Evolutionary conservation across 2,113 vertebrate genomes (phyloP).

Genomic region (Collichthys lucidus): DNA sequence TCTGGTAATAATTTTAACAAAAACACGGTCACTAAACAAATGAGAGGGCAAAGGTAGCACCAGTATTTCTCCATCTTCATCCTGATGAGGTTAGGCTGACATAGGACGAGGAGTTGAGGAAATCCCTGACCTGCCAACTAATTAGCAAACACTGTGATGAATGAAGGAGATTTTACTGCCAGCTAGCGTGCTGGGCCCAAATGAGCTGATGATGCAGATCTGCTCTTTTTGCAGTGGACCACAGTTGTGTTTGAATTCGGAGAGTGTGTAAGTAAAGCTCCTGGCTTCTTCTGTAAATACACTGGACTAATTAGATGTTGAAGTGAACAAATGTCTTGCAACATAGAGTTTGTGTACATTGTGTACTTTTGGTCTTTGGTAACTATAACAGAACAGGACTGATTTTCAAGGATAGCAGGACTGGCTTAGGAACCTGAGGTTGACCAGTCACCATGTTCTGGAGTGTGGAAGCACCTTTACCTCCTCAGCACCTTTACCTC

Average conservation of each 20-base stretch:
- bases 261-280: neutral
- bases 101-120: constrained; percentile 12
- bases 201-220: constrained; percentile 60
- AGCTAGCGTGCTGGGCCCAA: constrained; percentile 29
- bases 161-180: constrained; percentile 53
- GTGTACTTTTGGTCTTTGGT: no score
- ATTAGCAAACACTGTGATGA: constrained; percentile 66
- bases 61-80: neutral
- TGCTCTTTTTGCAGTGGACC: constrained; percentile 30
- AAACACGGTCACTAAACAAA: neutral
- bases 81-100: neutral
- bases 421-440: no score
- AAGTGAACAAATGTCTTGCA: no score
- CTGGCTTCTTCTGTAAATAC: constrained; percentile 39
- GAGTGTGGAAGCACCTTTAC: no score
- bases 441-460: no score
- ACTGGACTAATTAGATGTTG: constrained; percentile 35
- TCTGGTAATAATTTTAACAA: neutral
- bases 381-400: no score
- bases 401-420: no score
- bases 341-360: no score
- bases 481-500: no score
- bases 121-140: constrained; percentile 48
- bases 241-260: constrained; percentile 31
- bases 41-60: neutral